Base-by-base conservation (phyloP, 2,113 vertebrate genomes). In the Silurus glanis region DNA sequence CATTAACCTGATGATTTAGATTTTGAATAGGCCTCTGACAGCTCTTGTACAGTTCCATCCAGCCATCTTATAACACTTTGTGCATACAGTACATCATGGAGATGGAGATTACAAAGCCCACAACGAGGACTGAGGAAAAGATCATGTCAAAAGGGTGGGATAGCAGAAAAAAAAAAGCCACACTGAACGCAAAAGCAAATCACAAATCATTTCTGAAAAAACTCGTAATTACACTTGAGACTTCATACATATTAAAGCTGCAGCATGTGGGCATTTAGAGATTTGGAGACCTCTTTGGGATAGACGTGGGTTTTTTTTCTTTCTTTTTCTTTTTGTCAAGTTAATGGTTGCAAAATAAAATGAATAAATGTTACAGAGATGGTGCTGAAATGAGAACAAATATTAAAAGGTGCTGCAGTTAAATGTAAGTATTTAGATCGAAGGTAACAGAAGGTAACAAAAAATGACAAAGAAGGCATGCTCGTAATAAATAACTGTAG, bases 171-270 rank as follows among this genome's bases (percentile, higher is more conserved):
- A 55, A 74, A 59, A 80, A 59, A 59, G 47, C 49, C 19, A 21
- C 10, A 28, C 16, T 25, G 81, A 69, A 86, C 37, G 64, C 56
- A 79, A 53, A 78, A 82, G 53, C 25, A 6, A 37, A 71, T 79
- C 76, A 9, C 61, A 19, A n/a, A 84, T 74, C 59, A 14, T 53
- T 64, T 82, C 59, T 51, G 28, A 79, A 83, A 80, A 58, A 53
- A 21, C 19, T 78, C 12, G 55, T 28, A 56, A 78, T 78, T 78
- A 78, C 75, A 55, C 53, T 76, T 76, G 47, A 76, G 74, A 53
- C 47, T n/a, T 76, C 72, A 56, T 25, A 28, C 75, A 78, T 25
- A 78, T 78, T 78, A 28, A 78, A 56, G n/a, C 10, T 7, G 2
- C 71, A 76, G 56, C 13, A 17, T 56, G 13, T 79, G 51, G 14